Percentiles rank a stretch among this genome's conserved stretches.
phyloP scores from a whole-genome alignment of 2,888 invertebrate genomes.

The Lasioglossum pauxillum region DNA sequence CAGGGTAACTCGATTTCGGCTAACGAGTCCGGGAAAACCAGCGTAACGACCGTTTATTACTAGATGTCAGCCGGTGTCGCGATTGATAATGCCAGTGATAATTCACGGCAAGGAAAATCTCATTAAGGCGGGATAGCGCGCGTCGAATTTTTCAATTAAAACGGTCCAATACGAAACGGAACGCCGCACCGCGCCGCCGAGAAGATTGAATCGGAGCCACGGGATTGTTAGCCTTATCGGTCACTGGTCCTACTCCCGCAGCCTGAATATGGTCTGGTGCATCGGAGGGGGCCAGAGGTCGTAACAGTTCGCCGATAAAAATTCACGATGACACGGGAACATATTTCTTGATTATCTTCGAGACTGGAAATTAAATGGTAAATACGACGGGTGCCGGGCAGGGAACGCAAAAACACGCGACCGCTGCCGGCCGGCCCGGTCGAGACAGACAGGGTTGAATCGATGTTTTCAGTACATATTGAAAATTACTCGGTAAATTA shows the following conservation, averaged over 20 bases:
- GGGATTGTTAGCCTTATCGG: slow-evolving; percentile 50
- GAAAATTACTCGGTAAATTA: slow-evolving; percentile 56
- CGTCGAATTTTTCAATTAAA: slow-evolving; percentile 40
- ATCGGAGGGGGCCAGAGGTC: neutral
- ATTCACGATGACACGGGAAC: slow-evolving; percentile 8
- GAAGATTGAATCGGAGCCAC: slow-evolving; percentile 32
- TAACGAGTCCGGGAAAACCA: slow-evolving; percentile 5
- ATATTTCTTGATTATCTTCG: slow-evolving; percentile 40
- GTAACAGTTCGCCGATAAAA: slow-evolving; percentile 22
- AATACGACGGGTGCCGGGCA: slow-evolving; percentile 11
- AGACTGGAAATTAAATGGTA: slow-evolving; percentile 6
- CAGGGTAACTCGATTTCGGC: neutral
- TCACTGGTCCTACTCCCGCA: neutral
- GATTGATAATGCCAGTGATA: slow-evolving; percentile 14
- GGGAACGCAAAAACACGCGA: neutral
- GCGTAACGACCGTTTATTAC: slow-evolving; percentile 21
- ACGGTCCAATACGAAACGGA: slow-evolving; percentile 11
- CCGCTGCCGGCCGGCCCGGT: neutral
- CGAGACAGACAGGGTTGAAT: slow-evolving; percentile 6
- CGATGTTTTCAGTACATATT: slow-evolving; percentile 29
- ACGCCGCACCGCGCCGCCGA: neutral
- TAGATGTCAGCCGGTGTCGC: neutral
- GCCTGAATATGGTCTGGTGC: neutral
- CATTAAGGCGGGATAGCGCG: neutral
- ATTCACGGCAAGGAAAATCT: slow-evolving; percentile 26